phyloP scores from a whole-genome alignment of 1,140 invertebrate genomes.

The Limonius californicus region DNA sequence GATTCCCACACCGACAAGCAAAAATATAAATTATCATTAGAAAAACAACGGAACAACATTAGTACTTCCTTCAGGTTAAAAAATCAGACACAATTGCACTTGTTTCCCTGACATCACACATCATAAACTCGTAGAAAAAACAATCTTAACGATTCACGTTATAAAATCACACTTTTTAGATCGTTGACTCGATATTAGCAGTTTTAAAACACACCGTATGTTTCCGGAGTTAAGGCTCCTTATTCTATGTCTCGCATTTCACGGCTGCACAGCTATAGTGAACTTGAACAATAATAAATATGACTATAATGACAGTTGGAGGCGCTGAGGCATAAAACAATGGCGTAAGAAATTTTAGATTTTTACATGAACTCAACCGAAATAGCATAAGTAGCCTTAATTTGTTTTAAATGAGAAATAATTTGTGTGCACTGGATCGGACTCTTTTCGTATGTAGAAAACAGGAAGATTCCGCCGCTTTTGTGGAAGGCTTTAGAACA shows the following conservation, averaged over 20 bases:
- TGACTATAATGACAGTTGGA: slow-evolving; percentile 36
- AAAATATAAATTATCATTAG: neutral
- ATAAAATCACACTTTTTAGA: slow-evolving; percentile 19
- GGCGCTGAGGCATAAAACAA: slow-evolving; percentile 35
- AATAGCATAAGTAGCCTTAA: slow-evolving; percentile 15
- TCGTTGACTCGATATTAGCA: slow-evolving; percentile 15
- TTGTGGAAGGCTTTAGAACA: neutral
- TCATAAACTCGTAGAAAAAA: slow-evolving; percentile 14
- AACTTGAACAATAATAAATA: slow-evolving; percentile 38
- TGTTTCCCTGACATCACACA: slow-evolving; percentile 22
- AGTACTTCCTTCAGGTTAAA: slow-evolving; percentile 24
- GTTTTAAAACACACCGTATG: slow-evolving; percentile 22
- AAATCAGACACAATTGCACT: slow-evolving; percentile 25
- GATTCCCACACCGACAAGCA: slow-evolving; percentile 5
- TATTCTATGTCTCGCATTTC: slow-evolving; percentile 30
- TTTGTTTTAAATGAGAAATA: slow-evolving; percentile 14
- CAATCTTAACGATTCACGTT: slow-evolving; percentile 16
- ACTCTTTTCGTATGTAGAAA: neutral
- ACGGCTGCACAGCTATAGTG: slow-evolving; percentile 28
- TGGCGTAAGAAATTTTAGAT: slow-evolving; percentile 20
- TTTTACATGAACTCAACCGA: slow-evolving; percentile 17
- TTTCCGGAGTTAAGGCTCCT: slow-evolving; percentile 24
- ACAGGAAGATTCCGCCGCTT: neutral
- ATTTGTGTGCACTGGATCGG: neutral
- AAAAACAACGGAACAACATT: slow-evolving; percentile 21